Percentiles rank a stretch among this genome's conserved stretches.
Evolutionary conservation across 2,113 vertebrate genomes (phyloP).

Genomic region (Prochilodus magdalenae): DNA sequence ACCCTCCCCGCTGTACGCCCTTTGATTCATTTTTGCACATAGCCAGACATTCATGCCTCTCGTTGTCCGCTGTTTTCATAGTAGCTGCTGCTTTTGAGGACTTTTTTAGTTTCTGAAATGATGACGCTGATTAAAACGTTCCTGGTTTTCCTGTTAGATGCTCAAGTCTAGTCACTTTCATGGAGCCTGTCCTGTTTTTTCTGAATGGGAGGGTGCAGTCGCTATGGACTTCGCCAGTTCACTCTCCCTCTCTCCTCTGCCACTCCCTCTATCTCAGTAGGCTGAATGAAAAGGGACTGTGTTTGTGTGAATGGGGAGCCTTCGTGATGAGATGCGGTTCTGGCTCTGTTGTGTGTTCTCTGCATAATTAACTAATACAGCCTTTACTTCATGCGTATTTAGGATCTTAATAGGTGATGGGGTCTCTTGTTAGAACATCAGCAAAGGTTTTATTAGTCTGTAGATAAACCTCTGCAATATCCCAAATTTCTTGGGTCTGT

Average conservation of each 20-base stretch:
- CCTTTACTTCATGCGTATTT: neutral
- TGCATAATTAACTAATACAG: conserved; percentile 21
- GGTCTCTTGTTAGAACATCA: neutral
- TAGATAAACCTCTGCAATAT: neutral
- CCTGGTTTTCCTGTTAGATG: neutral
- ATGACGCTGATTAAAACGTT: neutral
- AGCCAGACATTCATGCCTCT: neutral
- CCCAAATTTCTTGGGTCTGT: neutral
- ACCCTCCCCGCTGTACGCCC: conserved; percentile 5
- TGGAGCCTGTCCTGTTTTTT: neutral
- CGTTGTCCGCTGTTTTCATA: neutral
- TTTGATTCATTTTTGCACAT: neutral
- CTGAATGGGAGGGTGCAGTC: conserved; percentile 19
- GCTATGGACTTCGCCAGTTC: neutral
- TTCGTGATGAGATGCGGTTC: neutral
- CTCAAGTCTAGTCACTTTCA: neutral
- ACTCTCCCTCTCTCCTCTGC: neutral
- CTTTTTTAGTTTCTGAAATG: neutral
- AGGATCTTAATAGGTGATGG: neutral
- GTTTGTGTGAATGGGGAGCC: neutral
- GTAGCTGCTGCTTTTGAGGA: neutral
- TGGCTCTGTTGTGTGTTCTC: neutral
- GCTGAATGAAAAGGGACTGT: conserved; percentile 7
- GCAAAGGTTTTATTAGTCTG: neutral
- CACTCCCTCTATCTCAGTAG: neutral